A percentile compares a stretch with the other conserved stretches of the same genome.
Evolutionary conservation across 2,113 vertebrate species (phyloP).

Genomic region (Todiramphus chloris): DNA sequence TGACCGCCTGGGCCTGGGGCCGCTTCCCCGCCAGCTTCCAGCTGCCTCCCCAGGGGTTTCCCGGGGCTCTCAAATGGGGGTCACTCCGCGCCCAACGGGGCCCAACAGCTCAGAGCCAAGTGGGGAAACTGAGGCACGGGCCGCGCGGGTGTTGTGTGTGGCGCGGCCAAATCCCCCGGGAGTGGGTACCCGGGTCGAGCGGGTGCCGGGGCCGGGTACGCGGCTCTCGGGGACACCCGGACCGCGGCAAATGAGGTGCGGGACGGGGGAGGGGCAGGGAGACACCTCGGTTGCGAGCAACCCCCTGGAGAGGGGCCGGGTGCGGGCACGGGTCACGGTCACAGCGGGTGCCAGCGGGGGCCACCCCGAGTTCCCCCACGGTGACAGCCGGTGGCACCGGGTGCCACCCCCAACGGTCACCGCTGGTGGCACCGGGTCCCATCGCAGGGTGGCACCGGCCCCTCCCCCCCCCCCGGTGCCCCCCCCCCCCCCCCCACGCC

Average conservation of each 20-base stretch:
- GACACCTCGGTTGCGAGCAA: neutral
- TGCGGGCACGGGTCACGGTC: neutral
- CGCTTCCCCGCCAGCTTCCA: neutral
- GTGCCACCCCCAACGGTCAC: neutral
- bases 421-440: neutral
- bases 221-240: neutral
- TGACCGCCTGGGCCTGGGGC: neutral
- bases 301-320: neutral
- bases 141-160: neutral
- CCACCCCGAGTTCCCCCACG: neutral
- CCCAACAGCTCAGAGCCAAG: neutral
- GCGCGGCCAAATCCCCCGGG: neutral
- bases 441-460: neutral
- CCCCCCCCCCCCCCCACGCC: neutral
- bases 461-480: neutral
- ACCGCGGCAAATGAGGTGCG: neutral
- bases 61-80: neutral
- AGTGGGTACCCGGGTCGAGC: too few species aligned
- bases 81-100: neutral
- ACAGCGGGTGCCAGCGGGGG: neutral
- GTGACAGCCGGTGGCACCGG: neutral
- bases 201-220: neutral
- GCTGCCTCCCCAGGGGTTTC: neutral
- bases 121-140: neutral
- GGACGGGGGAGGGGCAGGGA: neutral